These are phyloP conservation scores for Hydrolagus colliei DNA, from an alignment of 2,797 vertebrate species.

Conservation along the genomic window DNA sequence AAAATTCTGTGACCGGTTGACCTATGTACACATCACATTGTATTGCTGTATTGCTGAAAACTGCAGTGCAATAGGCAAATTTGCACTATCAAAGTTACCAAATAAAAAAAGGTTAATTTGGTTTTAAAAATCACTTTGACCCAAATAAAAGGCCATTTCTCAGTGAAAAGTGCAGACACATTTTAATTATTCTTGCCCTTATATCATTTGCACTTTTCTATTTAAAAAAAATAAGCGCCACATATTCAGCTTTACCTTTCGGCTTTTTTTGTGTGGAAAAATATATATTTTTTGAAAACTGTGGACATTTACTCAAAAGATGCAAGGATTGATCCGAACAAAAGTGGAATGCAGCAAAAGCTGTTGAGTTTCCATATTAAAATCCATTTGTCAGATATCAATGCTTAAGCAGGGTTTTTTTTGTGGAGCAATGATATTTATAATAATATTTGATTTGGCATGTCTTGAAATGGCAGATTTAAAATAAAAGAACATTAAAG, in stretches of 20 bases:
- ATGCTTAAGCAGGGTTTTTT: slow-evolving; percentile 39
- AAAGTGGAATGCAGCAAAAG: slow-evolving; percentile 53
- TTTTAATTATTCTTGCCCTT: too few species aligned
- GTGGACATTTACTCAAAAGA: slow-evolving; percentile 37
- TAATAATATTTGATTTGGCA: slow-evolving; percentile 63
- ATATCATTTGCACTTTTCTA: too few species aligned
- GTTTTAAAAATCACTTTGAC: too few species aligned
- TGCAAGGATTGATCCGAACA: slow-evolving; percentile 46
- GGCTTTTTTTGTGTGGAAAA: slow-evolving; percentile 43
- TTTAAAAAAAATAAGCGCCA: slow-evolving; percentile 52
- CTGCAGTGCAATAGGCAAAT: too few species aligned
- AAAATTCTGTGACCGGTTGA: too few species aligned
- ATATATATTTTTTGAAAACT: slow-evolving; percentile 39
- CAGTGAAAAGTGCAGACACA: too few species aligned
- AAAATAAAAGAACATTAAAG: slow-evolving; percentile 36
- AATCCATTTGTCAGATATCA: slow-evolving; percentile 47
- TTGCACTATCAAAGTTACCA: too few species aligned
- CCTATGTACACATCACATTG: too few species aligned
- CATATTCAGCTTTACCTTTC: slow-evolving; percentile 52
- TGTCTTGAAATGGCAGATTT: slow-evolving; percentile 55
- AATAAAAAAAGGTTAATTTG: too few species aligned
- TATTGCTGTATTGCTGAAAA: too few species aligned
- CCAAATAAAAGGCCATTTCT: too few species aligned
- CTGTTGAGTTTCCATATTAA: slow-evolving; percentile 66
- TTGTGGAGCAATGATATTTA: slow-evolving; percentile 54